Evolutionary conservation across 2,888 invertebrate species (phyloP), one percentile per base, ranked within the genome.

Genomic region (Amphipyra berbera): DNA sequence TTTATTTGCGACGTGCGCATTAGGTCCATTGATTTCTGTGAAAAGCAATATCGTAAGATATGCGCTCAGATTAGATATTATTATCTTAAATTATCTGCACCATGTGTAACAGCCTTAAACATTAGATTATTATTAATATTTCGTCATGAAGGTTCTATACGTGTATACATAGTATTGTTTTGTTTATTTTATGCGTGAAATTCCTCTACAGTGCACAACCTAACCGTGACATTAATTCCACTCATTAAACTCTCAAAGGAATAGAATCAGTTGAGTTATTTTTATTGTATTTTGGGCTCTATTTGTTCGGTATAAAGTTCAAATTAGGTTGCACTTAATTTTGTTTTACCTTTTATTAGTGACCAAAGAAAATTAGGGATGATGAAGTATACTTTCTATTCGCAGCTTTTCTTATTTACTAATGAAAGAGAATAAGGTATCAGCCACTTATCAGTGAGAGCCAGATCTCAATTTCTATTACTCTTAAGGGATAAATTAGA

Each of bases 181-280:
- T 57, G 41, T 54, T 60, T 57, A 55, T 57, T 44, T 52, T 47
- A 53, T 13, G 14, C 33, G 53, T 69, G 61, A 73, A 64, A 77
- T 77, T 66, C 66, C 54, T 73, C 27, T 56, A 62, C 56, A 53
- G 30, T 55, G 62, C 64, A 58, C 61, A 76, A 55, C 52, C 48
- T 63, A 68, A 59, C 54, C 49, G 37, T 68, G 71, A 53, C 62
- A 71, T 78, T 71, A 78, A 76, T 78, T 74, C 74, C 67, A 74
- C 75, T 74, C 78, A 78, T 71, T 74, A 61, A 68, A 66, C 59
- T 64, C 68, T 62, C 66, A 63, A 78, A 68, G 75, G 76, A 64
- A 60, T 53, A 38, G 21, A 55, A 66, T 58, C 50, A 57, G 53
- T 38, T 56, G 21, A 59, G 45, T 54, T 55, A 61, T 7, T 38